Conservation (phyloP, 2,797 vertebrate species). For the Ptychadena robeensis region DNA sequence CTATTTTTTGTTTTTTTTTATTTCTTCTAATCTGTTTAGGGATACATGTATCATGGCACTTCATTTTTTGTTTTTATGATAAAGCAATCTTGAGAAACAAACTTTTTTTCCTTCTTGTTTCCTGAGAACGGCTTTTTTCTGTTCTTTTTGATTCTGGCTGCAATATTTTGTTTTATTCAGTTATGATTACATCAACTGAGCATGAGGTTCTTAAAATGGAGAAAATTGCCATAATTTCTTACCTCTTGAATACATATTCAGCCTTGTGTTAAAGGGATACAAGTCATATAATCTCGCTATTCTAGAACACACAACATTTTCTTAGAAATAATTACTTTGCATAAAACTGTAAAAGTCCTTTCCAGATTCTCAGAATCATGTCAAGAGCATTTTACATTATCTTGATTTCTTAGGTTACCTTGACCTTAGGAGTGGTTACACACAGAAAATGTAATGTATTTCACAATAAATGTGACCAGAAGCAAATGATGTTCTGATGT, state of each 20-base stretch:
- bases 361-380: slow-evolving; percentile 32
- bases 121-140: neutral
- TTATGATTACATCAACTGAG: neutral
- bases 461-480: neutral
- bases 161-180: neutral
- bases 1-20: no score
- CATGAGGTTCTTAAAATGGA: neutral
- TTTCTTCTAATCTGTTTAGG: no score
- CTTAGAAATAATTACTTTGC: slow-evolving; percentile 21
- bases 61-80: no score
- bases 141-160: neutral
- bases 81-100: no score
- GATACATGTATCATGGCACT: no score
- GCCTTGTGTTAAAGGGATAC: neutral
- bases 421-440: slow-evolving; percentile 22
- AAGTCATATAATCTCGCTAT: neutral
- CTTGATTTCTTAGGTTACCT: slow-evolving; percentile 23
- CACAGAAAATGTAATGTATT: neutral
- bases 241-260: neutral
- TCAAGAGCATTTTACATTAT: slow-evolving; percentile 19
- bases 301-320: slow-evolving; percentile 8
- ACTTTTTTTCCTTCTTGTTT: neutral
- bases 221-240: neutral
- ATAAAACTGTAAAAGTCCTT: slow-evolving; percentile 3
- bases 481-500: neutral